Base-by-base conservation (phyloP, 2,797 vertebrate species). In the Forpus xanthops region DNA sequence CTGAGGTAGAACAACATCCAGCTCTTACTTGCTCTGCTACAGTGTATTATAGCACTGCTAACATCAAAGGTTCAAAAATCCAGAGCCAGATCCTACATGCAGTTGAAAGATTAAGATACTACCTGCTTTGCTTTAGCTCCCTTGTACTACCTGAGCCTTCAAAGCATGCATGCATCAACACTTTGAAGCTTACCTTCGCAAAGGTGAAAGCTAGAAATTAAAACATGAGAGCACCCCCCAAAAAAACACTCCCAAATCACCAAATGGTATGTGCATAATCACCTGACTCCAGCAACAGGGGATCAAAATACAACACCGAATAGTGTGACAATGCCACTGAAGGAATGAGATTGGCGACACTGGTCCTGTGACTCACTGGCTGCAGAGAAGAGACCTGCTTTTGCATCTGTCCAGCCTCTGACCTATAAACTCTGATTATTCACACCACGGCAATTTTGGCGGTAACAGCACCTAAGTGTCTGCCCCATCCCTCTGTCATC, bases 321-420 rank as follows among this genome's bases (percentile, higher is more conserved):
- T 10, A 78, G 58, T 5, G 6, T 52, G 55, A 45, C 66, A 55
- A 25, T 56, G 42, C 41, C 50, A 74, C 47, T 61, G 19, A 64
- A 76, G 35, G 42, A 70, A 41, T 37, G 53, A 50, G 61, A 58
- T 24, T 87, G 80, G 74, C 1, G 2, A 72, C 85, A 56, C 8
- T 53, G 81, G 49, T 89, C 47, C 68, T 52, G 73, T 96, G 94
- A 95, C 61, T 93, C 94, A 90, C 30, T 60, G 76, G 61, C 72
- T 79, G 62, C 3, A 6, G 74, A 92, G 78, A 90, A 87, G 73
- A 89, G 70, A 89, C 64, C 47, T 78, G 42, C 64, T 93, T 92
- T 91, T 94, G 60, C 93, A 12, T 56, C 74, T 64, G 55, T 33
- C 56, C 70, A 88, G 55, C 39, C 74, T 90, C 95, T 95, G 95